Evolutionary conservation across 2,888 invertebrate species (phyloP).

Genomic region (Junonia oenone): DNA sequence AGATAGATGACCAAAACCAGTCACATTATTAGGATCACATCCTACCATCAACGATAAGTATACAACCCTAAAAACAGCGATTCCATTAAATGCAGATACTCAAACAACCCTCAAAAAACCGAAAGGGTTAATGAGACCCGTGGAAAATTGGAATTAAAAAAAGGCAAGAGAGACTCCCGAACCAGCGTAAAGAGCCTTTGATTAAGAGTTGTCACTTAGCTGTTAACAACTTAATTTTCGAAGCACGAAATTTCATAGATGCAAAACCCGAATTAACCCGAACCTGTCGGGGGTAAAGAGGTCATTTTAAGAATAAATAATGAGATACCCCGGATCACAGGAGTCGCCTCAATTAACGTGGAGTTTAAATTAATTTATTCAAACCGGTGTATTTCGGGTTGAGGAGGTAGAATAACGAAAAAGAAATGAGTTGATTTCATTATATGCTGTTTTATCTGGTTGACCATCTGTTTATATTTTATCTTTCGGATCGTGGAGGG

Average conservation of each 20-base stretch:
- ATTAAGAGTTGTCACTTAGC: constrained; percentile 25
- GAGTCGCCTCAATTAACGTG: constrained; percentile 24
- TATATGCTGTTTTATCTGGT: not conserved
- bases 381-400: not conserved
- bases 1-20: too few relatives aligned
- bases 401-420: not conserved
- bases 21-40: too few relatives aligned
- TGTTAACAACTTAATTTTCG: constrained; percentile 40
- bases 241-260: constrained; percentile 49
- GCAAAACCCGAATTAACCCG: constrained; percentile 56
- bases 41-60: too few relatives aligned
- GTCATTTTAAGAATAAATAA: constrained; percentile 68
- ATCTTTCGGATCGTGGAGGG: too few relatives aligned
- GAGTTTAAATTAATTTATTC: constrained; percentile 21
- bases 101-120: constrained; percentile 2
- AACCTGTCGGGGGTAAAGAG: constrained; percentile 40
- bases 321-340: constrained; percentile 37
- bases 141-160: constrained; percentile 19
- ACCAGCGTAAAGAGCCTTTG: constrained; percentile 10
- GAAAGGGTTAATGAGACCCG: constrained; percentile 14
- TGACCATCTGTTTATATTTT: not conserved
- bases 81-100: not conserved
- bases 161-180: constrained; percentile 3
- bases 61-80: too few relatives aligned
- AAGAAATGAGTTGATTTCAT: not conserved